Base-by-base conservation (phyloP, 2,888 invertebrate genomes). In the Tachina fera region DNA sequence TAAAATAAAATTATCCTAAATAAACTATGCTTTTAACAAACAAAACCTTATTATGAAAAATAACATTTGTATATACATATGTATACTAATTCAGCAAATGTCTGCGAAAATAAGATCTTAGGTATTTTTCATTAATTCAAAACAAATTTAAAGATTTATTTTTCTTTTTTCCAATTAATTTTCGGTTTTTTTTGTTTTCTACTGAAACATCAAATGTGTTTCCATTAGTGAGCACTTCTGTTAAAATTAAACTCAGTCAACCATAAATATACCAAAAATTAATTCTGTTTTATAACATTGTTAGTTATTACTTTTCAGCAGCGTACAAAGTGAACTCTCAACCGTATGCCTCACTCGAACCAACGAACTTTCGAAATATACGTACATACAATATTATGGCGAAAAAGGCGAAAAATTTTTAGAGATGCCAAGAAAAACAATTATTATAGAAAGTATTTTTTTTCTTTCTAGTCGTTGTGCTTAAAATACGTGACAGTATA, bases 401-500 rank as follows among this genome's bases (percentile, higher is more conserved):
- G 31, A 74, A 77, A 77, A 39, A 19, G 41, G 19, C 14, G 13
- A 45, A 70, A 63, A 45, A 53, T 14, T n/a, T n/a, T n/a, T 61
- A 63, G 63, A 19, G 11, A 65, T 60, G 56, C 51, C 13, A 74
- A 72, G 65, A 74, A 80, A 80, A 74, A 51, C 49, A 49, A 53
- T 75, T 81, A 56, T 68, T 68, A 53, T 75, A 60, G 39, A 75
- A 51, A 16, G 13, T 47, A 47, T 68, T n/a, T 49, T 65, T 13
- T n/a, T n/a, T n/a, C n/a, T 45, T 56, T 56, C 31, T 49, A 22
- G 10, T 71, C 61, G 11, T 41, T 49, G 49, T 65, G 58, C 71
- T 83, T 76, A 71, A 76, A 76, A 71, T 83, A 83, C 71, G 77
- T 83, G 83, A 83, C 83, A 83, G 72, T 74, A 83, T 83, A 83